Evolutionary conservation across 2,888 invertebrate genomes (phyloP).

Genomic region (Drosophila prolongata): DNA sequence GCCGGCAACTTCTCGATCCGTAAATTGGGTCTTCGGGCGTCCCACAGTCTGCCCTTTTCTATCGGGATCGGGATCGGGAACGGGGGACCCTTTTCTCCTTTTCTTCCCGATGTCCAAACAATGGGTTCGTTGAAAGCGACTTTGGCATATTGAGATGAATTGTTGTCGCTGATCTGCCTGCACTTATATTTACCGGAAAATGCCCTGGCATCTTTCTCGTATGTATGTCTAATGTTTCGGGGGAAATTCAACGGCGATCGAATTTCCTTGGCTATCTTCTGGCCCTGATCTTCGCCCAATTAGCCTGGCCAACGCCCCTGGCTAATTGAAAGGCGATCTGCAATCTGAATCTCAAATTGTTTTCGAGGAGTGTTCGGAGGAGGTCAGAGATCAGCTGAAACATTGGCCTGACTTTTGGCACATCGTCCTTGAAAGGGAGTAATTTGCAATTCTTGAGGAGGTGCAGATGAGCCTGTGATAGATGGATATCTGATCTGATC

Average conservation of each 20-base stretch:
- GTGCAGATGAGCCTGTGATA: background rate
- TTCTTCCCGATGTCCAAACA: constrained; percentile 67
- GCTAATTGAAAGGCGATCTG: constrained; percentile 34
- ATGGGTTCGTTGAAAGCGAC: constrained; percentile 77
- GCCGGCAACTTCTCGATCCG: constrained; percentile 31
- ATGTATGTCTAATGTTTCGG: constrained; percentile 14
- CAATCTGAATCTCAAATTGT: constrained; percentile 31
- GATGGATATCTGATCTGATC: constrained; percentile 9
- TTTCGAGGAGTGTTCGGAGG: constrained; percentile 15
- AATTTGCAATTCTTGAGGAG: background rate
- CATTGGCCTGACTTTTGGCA: constrained; percentile 39
- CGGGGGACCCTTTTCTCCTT: constrained; percentile 39
- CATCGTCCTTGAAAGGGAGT: background rate
- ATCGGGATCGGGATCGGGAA: constrained; percentile 41
- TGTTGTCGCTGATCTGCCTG: constrained; percentile 57
- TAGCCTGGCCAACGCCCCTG: constrained; percentile 42
- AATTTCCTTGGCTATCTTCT: constrained; percentile 29
- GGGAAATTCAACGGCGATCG: constrained; percentile 38
- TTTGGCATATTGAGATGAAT: constrained; percentile 81
- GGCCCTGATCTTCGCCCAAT: constrained; percentile 33
- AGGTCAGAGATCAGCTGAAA: constrained; percentile 53
- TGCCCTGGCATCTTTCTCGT: constrained; percentile 6
- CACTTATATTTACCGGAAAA: constrained; percentile 22
- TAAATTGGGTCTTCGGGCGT: constrained; percentile 44
- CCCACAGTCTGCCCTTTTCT: constrained; percentile 34